Base-by-base conservation (phyloP, 2,888 invertebrate species). In the Caenorhabditis auriculariae region DNA sequence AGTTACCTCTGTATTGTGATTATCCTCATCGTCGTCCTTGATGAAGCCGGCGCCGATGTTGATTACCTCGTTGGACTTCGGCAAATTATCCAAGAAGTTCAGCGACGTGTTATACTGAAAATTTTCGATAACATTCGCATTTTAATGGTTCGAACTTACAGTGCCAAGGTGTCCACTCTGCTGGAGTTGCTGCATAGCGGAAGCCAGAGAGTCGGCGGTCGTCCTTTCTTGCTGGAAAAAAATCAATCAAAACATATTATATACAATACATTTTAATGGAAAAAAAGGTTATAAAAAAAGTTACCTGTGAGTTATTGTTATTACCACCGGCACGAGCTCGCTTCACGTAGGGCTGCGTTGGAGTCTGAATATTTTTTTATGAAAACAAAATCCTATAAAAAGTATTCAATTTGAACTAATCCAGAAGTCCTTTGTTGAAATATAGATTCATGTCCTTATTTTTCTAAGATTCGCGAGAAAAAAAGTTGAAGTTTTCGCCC, bases 311-410 rank as follows among this genome's bases (percentile, higher is more conserved):
- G n/a, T n/a, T n/a, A n/a, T n/a, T n/a, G n/a, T n/a, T n/a, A n/a
- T n/a, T n/a, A 17, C 52, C 45, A 3, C 69, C 70, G 9, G 70
- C 73, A 21, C 76, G 63, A 3, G 66, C 67, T 28, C 75, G 57
- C 57, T 76, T 76, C 29, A 76, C 76, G 54, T 76, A 76, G 3
- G 76, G 76, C 50, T 76, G 76, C 7, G 76, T 75, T 21, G 76
- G 76, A 12, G 76, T 76, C 75, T 75, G 66, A 47, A 74, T 37
- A 15, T 24, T 21, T 17, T 42, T 57, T n/a, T 26, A 26, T 17
- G 12, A 52, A 28, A 37, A 21, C 12, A 7, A n/a, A 41, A 27
- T 9, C 9, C 15, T n/a, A 4, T 29, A 27, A 28, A 27, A n/a
- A n/a, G n/a, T n/a, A n/a, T n/a, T n/a, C n/a, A n/a, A n/a, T n/a